These are phyloP conservation scores for Bombus pascuorum DNA, from an alignment of 1,140 invertebrate species.

Conservation along the genomic window DNA sequence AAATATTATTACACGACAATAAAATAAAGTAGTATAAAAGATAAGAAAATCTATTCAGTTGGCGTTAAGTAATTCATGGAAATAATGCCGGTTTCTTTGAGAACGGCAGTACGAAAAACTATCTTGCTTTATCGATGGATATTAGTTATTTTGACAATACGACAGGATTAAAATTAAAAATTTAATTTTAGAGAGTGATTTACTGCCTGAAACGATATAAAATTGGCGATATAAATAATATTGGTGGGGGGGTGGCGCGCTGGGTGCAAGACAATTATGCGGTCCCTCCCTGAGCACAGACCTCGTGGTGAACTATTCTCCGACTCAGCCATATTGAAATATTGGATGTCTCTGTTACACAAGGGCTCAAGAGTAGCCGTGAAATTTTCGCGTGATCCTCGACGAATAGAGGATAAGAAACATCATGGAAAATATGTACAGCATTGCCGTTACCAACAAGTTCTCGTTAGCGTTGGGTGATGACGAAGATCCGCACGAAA, in stretches of 20 bases:
- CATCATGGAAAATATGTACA: constrained; percentile 95
- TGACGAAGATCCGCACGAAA: constrained; percentile 95
- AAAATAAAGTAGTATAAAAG: constrained; percentile 30
- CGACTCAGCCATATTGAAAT: constrained; percentile 82
- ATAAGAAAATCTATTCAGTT: constrained; percentile 42
- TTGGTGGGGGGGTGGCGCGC: constrained; percentile 57
- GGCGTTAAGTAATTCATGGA: constrained; percentile 47
- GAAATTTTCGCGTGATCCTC: constrained; percentile 79
- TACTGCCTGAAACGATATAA: neutral
- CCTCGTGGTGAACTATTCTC: constrained; percentile 80
- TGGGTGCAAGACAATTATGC: constrained; percentile 59
- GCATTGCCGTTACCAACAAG: constrained; percentile 95
- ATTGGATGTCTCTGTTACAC: constrained; percentile 81
- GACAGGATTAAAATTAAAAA: constrained; percentile 47
- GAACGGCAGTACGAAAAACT: constrained; percentile 12
- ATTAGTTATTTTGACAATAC: constrained; percentile 12
- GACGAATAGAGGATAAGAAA: constrained; percentile 74
- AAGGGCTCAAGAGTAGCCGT: constrained; percentile 82
- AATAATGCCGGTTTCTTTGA: constrained; percentile 54
- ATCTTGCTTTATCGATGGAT: neutral
- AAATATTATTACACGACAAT: constrained; percentile 29
- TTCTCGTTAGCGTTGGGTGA: constrained; percentile 92
- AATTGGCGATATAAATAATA: constrained; percentile 29
- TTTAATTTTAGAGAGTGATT: constrained; percentile 32
- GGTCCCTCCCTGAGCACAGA: constrained; percentile 69